These are phyloP conservation scores for Aphidoletes aphidimyza DNA, from an alignment of 2,888 invertebrate species.

Conservation along the genomic window DNA sequence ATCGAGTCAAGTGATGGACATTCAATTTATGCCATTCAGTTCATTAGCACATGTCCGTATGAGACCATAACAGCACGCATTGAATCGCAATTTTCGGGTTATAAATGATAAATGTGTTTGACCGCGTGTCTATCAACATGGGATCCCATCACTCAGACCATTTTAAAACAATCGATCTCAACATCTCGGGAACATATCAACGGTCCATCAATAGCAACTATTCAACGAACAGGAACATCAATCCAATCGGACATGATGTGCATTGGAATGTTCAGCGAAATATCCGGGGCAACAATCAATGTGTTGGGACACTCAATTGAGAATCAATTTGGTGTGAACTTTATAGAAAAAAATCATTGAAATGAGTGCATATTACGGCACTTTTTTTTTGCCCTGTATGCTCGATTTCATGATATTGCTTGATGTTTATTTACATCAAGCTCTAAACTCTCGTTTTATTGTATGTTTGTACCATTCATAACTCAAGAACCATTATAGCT, in stretches of 20 bases:
- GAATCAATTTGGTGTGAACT: conserved; percentile 6
- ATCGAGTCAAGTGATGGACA: conserved; percentile 9
- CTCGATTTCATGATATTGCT: too few relatives aligned
- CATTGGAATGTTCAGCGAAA: too few relatives aligned
- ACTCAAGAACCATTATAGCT: too few relatives aligned
- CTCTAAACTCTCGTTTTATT: too few relatives aligned
- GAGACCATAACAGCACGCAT: background rate
- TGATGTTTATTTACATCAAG: too few relatives aligned
- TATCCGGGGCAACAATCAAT: background rate
- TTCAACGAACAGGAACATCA: too few relatives aligned
- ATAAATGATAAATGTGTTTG: conserved; percentile 5
- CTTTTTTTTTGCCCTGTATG: background rate
- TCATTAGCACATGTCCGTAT: conserved; percentile 18
- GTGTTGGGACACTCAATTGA: background rate
- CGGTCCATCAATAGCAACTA: background rate
- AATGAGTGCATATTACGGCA: too few relatives aligned
- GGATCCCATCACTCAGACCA: background rate
- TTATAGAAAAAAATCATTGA: too few relatives aligned
- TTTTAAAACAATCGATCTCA: conserved; percentile 25
- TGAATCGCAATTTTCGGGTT: too few relatives aligned
- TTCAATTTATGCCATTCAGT: conserved; percentile 14
- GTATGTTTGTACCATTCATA: too few relatives aligned
- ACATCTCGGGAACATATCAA: background rate
- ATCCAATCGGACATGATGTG: too few relatives aligned
- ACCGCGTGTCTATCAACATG: conserved; percentile 20